These are phyloP conservation scores for Brachypalpus laphriformis DNA, from an alignment of 2,888 invertebrate species.

Conservation along the genomic window DNA sequence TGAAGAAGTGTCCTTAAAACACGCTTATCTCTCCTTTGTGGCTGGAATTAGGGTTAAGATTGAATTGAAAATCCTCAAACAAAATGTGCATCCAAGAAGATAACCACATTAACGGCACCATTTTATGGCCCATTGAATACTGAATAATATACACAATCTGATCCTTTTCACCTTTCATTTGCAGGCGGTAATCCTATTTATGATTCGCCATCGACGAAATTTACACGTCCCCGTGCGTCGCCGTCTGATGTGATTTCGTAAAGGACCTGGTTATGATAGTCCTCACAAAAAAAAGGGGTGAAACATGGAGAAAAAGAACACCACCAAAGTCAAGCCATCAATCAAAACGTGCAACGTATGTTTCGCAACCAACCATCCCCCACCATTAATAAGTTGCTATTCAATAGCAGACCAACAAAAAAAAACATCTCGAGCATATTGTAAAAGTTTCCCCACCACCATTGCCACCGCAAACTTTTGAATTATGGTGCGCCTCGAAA, in stretches of 20 bases:
- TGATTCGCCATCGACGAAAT: slow-evolving; percentile 60
- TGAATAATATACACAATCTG: slow-evolving; percentile 62
- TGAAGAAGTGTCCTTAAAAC: slow-evolving; percentile 49
- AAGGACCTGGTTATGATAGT: slow-evolving; percentile 52
- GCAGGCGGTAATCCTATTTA: slow-evolving; percentile 74
- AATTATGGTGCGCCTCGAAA: slow-evolving; percentile 72
- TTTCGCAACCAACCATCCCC: slow-evolving; percentile 36
- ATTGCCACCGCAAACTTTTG: slow-evolving; percentile 61
- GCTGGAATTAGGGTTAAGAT: slow-evolving; percentile 70
- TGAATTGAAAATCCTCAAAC: slow-evolving; percentile 74
- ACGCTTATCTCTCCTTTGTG: slow-evolving; percentile 58
- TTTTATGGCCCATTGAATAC: slow-evolving; percentile 83
- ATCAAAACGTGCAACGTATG: slow-evolving; percentile 67
- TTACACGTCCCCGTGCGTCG: slow-evolving; percentile 33
- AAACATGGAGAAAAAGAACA: slow-evolving; percentile 30
- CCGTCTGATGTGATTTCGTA: slow-evolving; percentile 53
- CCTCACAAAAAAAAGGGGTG: slow-evolving; percentile 62
- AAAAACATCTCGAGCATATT: slow-evolving; percentile 55
- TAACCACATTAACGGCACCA: slow-evolving; percentile 81
- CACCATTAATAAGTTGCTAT: slow-evolving; percentile 40
- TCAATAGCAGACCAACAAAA: slow-evolving; percentile 27
- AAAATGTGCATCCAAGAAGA: slow-evolving; percentile 82
- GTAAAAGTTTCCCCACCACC: slow-evolving; percentile 48
- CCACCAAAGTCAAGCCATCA: slow-evolving; percentile 62
- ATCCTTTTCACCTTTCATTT: slow-evolving; percentile 76